phyloP scores from a whole-genome alignment of 2,113 vertebrate genomes.

The Thunnus maccoyii region DNA sequence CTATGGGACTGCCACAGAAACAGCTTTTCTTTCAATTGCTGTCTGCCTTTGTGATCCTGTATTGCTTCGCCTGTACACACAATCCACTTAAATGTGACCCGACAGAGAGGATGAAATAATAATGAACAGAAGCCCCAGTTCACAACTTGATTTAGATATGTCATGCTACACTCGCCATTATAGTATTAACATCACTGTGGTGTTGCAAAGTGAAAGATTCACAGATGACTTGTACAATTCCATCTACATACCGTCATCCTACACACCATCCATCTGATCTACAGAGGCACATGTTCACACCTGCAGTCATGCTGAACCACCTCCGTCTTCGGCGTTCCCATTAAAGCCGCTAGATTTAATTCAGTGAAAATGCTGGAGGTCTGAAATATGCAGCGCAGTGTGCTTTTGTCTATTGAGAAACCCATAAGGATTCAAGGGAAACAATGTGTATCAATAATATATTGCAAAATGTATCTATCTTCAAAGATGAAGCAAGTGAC shows the following conservation, averaged over 20 bases:
- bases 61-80: conserved; percentile 2
- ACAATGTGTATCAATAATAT: conserved; percentile 74
- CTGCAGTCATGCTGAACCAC: conserved; percentile 31
- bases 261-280: conserved; percentile 19
- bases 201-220: neutral
- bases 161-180: conserved; percentile 1
- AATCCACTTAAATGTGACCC: conserved; percentile 41
- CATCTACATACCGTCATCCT: conserved; percentile 3
- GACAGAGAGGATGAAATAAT: conserved; percentile 22
- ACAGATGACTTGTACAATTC: conserved; percentile 15
- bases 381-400: conserved; percentile 13
- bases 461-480: conserved; percentile 60
- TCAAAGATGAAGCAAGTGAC: conserved; percentile 63
- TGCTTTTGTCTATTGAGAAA: conserved; percentile 51
- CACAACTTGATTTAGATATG: neutral
- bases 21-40: conserved; percentile 31
- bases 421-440: conserved; percentile 54
- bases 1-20: conserved; percentile 8
- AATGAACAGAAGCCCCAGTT: conserved; percentile 1
- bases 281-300: conserved; percentile 25
- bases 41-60: conserved; percentile 11
- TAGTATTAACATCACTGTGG: neutral
- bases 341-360: conserved; percentile 39
- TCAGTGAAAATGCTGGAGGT: conserved; percentile 34
- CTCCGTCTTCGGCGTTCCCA: neutral